Evolutionary conservation across 2,797 vertebrate genomes (phyloP).

Genomic region (Myotis pilosus): DNA sequence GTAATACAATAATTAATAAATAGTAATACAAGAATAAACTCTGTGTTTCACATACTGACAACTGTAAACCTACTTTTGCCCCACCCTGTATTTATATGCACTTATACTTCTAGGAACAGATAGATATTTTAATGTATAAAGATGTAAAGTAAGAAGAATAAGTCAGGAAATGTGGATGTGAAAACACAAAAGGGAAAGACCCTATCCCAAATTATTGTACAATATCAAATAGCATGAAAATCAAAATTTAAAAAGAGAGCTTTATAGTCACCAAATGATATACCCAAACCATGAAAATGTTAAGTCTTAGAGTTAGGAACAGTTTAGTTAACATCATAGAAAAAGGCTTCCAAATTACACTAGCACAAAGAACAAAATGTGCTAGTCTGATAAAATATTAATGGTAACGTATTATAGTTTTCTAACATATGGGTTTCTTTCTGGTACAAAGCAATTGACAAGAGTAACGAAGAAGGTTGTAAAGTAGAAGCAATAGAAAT

Average conservation of each 20-base stretch:
- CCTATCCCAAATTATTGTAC: neutral
- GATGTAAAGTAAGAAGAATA: neutral
- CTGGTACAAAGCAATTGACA: neutral
- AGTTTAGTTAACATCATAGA: constrained; percentile 18
- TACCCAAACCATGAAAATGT: neutral
- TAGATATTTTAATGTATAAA: neutral
- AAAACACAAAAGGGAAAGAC: neutral
- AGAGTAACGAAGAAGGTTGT: neutral
- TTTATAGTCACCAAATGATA: neutral
- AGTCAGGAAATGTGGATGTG: neutral
- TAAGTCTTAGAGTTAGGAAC: neutral
- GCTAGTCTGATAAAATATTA: neutral
- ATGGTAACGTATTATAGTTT: neutral
- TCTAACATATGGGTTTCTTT: constrained; percentile 9
- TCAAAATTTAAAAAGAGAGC: neutral
- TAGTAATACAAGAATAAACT: neutral
- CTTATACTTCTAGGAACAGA: neutral
- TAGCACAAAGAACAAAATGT: neutral
- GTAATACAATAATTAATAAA: neutral
- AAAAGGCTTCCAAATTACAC: neutral
- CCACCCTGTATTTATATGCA: neutral
- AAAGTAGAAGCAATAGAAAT: constrained; percentile 28
- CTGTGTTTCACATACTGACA: neutral
- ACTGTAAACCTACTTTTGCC: neutral
- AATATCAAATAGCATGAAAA: neutral